Conservation (phyloP, 2,797 vertebrate genomes). For the Rhinichthys osculus region DNA sequence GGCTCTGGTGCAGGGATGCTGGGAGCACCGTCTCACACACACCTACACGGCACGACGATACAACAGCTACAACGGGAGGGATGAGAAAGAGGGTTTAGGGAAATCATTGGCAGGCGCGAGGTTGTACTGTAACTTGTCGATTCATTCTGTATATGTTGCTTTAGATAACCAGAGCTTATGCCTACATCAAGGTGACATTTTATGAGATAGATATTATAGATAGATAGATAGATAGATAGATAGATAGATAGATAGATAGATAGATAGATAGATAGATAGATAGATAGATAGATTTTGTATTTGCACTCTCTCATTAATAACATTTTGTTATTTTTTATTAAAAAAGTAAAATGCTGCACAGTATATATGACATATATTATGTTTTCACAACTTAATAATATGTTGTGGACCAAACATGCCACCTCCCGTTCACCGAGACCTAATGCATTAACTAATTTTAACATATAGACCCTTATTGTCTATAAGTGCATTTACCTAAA, state of each 20-base stretch:
- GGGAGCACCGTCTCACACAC: constrained; percentile 43
- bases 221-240: too few species aligned
- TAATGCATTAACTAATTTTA: not conserved
- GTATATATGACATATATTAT: too few species aligned
- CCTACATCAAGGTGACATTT: too few species aligned
- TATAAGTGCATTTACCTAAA: not conserved
- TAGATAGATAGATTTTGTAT: not conserved
- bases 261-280: too few species aligned
- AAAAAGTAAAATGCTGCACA: not conserved
- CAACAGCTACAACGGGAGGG: constrained; percentile 30
- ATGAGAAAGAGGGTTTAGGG: constrained; percentile 19
- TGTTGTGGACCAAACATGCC: not conserved
- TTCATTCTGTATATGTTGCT: constrained; percentile 10
- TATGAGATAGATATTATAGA: too few species aligned
- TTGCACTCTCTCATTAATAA: not conserved
- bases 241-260: too few species aligned
- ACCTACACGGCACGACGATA: constrained; percentile 29
- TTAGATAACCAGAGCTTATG: not conserved
- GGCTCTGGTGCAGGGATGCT: constrained; percentile 40
- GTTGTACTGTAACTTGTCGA: constrained; percentile 8
- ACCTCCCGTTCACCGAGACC: not conserved
- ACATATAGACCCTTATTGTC: not conserved
- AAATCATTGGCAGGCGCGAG: constrained; percentile 12
- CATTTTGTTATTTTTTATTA: too few species aligned
- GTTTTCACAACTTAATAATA: not conserved